phyloP scores from a whole-genome alignment of 2,888 invertebrate species.

The Rhagium mordax region DNA sequence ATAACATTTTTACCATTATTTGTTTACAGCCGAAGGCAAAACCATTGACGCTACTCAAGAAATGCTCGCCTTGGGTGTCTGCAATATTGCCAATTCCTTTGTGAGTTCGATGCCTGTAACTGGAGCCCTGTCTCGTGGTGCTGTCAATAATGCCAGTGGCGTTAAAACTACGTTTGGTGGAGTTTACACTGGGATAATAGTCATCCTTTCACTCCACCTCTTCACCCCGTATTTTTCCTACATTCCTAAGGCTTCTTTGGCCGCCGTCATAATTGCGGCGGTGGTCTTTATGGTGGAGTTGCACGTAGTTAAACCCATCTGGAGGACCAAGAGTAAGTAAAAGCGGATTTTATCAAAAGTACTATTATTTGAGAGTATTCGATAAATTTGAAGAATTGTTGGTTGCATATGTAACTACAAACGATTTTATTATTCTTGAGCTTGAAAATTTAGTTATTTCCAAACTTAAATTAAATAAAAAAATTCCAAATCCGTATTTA shows the following conservation, averaged over 20 bases:
- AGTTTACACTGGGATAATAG: conserved; percentile 75
- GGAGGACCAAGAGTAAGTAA: conserved; percentile 77
- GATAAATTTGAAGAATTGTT: too few relatives aligned
- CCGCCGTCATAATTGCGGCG: conserved; percentile 81
- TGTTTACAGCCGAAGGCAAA: conserved; percentile 73
- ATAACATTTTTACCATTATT: too few relatives aligned
- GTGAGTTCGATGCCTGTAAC: conserved; percentile 80
- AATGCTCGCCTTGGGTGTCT: conserved; percentile 77
- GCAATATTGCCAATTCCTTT: conserved; percentile 79
- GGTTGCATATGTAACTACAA: too few relatives aligned
- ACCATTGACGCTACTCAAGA: conserved; percentile 81
- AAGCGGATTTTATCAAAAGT: conserved; percentile 12
- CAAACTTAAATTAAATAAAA: too few relatives aligned
- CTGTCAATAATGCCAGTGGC: conserved; percentile 81
- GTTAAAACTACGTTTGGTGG: conserved; percentile 80
- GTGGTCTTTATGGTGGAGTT: conserved; percentile 81
- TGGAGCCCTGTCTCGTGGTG: conserved; percentile 77
- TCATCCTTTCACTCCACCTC: conserved; percentile 73
- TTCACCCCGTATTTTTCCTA: conserved; percentile 79
- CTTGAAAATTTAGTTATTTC: too few relatives aligned
- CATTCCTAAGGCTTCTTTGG: conserved; percentile 78
- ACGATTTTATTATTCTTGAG: too few relatives aligned
- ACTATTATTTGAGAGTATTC: too few relatives aligned
- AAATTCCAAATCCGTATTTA: too few relatives aligned
- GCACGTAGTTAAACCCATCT: conserved; percentile 77